Base-by-base conservation (phyloP, 2,888 invertebrate genomes). In the Latheticus oryzae region DNA sequence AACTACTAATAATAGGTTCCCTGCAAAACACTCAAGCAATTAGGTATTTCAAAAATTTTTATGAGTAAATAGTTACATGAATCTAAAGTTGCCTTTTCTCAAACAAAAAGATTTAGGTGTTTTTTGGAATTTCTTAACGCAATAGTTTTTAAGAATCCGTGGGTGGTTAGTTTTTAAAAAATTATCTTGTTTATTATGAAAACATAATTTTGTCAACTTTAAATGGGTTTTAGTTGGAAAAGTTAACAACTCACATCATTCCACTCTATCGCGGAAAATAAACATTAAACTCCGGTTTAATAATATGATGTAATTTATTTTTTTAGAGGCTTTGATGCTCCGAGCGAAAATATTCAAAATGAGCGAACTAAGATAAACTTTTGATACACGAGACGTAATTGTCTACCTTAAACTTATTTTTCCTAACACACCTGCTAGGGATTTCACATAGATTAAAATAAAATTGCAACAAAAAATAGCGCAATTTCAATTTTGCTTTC, bases 251-350 rank as follows among this genome's bases (percentile, higher is more conserved):
- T n/a, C n/a, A n/a, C n/a, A n/a, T n/a, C n/a, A n/a, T n/a, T n/a
- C n/a, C n/a, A n/a, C n/a, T n/a, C n/a, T n/a, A n/a, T n/a, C 28
- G 28, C 28, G 28, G 3, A 37, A 17, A 37, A 43, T 43, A 43
- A 43, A 43, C 43, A 19, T 11, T 17, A 42, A 42, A 42, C 26
- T 26, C 26, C 42, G 43, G 43, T 17, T 30, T 30, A 28, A 19
- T 30, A 43, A 43, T 30, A 30, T 43, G 28, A 19, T 30, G 43
- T 19, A 17, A 43, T 43, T 43, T 43, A 19, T 43, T 43, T 43
- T 43, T 43, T 43, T 5, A 15, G 9, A 19, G 43, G 12, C 16
- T 16, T 15, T 8, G 33, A 33, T 21, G 37, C 37, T 19, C 8
- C 26, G 11, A 15, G 16, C 7, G 15, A 48, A 21, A 45, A 16